Evolutionary conservation across 2,113 vertebrate genomes (phyloP).

Genomic region (Takifugu bimaculatus): DNA sequence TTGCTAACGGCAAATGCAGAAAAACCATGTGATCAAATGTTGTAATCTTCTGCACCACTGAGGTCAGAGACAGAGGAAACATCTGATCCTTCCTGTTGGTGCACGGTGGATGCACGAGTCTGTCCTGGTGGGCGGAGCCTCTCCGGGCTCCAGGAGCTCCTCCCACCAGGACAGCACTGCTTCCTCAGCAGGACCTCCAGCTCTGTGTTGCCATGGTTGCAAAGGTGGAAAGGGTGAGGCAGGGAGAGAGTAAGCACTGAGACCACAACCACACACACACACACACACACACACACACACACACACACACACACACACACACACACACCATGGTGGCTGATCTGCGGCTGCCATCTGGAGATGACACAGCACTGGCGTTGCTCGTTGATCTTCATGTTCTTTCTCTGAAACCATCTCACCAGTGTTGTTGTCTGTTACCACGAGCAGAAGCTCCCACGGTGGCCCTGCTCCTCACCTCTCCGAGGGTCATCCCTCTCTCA

Average conservation of each 20-base stretch:
- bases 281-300: slow-evolving; percentile 9
- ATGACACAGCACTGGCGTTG: slow-evolving; percentile 48
- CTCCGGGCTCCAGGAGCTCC: slow-evolving; percentile 13
- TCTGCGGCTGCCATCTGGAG: slow-evolving; percentile 62
- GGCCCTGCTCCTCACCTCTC: slow-evolving; percentile 30
- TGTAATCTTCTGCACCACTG: too few relatives aligned
- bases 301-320: slow-evolving; percentile 9
- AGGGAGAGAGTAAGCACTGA: slow-evolving; percentile 23
- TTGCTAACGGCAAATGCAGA: too few relatives aligned
- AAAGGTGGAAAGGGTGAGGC: slow-evolving; percentile 73
- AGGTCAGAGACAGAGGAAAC: too few relatives aligned
- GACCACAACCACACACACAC: slow-evolving; percentile 18
- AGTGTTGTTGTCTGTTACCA: neutral
- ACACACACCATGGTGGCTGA: slow-evolving; percentile 32
- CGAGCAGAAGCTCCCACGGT: slow-evolving; percentile 37
- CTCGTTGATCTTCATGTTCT: slow-evolving; percentile 8
- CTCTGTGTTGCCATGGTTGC: slow-evolving; percentile 77
- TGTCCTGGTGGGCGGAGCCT: too few relatives aligned
- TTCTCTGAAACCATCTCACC: neutral
- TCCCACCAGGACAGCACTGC: slow-evolving; percentile 55
- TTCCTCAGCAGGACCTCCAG: slow-evolving; percentile 58
- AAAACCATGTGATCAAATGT: too few relatives aligned
- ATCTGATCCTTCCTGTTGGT: too few relatives aligned
- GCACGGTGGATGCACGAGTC: too few relatives aligned
- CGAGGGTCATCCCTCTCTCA: slow-evolving; percentile 2